These are phyloP conservation scores for Antheraea assamensis DNA, from an alignment of 2,888 invertebrate genomes.

Conservation along the genomic window DNA sequence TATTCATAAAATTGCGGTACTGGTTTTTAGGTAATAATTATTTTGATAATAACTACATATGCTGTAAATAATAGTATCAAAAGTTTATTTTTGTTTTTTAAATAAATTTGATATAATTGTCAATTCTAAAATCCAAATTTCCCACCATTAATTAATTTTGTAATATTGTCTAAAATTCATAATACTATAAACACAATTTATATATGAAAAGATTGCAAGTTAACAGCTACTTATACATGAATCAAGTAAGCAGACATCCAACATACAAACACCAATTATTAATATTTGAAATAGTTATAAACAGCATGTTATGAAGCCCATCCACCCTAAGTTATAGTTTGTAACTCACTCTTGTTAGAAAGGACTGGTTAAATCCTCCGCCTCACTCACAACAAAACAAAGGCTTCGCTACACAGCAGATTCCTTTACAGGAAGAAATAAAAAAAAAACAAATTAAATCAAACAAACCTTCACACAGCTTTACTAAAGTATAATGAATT, in stretches of 20 bases:
- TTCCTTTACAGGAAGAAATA: constrained; percentile 47
- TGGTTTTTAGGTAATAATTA: neutral
- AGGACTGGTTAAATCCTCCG: constrained; percentile 41
- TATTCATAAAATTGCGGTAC: neutral
- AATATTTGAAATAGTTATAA: constrained; percentile 4
- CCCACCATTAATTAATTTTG: neutral
- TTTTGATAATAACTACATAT: neutral
- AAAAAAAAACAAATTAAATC: constrained; percentile 37
- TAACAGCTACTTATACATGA: neutral
- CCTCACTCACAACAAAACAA: constrained; percentile 50
- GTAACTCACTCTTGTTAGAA: constrained; percentile 46
- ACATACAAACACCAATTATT: constrained; percentile 5
- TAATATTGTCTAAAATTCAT: neutral
- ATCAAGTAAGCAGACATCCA: constrained; percentile 4
- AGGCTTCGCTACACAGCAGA: constrained; percentile 50
- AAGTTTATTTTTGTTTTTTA: neutral
- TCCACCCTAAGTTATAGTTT: constrained; percentile 32
- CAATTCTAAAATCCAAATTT: neutral
- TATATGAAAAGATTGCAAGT: neutral
- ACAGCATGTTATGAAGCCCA: constrained; percentile 24
- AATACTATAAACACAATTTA: neutral
- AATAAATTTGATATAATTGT: neutral
- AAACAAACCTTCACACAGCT: neutral
- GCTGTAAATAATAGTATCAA: neutral
- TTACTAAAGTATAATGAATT: neutral